Evolutionary conservation across 1,140 invertebrate genomes (phyloP), one percentile per base, ranked within the genome.

Genomic region (Musca vetustissima): DNA sequence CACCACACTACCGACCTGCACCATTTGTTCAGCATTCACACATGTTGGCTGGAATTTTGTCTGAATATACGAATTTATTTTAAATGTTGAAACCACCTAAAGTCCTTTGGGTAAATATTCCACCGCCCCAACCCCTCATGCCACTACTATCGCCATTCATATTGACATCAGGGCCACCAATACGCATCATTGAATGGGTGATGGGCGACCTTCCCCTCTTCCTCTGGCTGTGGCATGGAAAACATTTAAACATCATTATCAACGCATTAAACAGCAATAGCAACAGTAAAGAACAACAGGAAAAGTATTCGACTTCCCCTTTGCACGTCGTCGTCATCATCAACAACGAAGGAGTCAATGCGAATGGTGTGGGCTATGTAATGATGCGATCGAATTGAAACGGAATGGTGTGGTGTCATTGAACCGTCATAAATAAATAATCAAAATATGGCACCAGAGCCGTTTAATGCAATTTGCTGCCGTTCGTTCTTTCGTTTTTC

Each of bases 171-270:
- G 36, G 36, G 36, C 36, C 36, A 43, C 6, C 11, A 43, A 43
- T 43, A 43, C 36, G 36, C 36, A 43, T 43, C 36, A 43, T 43
- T 43, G 36, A 11, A 43, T 43, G 36, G 36, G 24, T 32, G 25
- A 43, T 43, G 36, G 36, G 24, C 17, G 25, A 59, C 17, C 11
- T 32, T 32, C 25, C n/a, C 28, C 28, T 36, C 8, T 36, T 17
- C 17, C 36, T 9, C 7, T 36, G 28, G n/a, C 48, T 19, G 6
- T 32, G 24, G 19, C 8, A 66, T 21, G 50, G 32, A 36, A 64
- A 69, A 64, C 67, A 59, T 64, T 64, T 52, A 59, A 69, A 69
- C 67, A 53, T 69, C 67, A 69, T 69, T 69, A 69, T 64, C 67
- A 64, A 69, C 59, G 47, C 67, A 69, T 69, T 69, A 64, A 61